Conservation (phyloP, 2,888 invertebrate species). For the Eupithecia vulgata region DNA sequence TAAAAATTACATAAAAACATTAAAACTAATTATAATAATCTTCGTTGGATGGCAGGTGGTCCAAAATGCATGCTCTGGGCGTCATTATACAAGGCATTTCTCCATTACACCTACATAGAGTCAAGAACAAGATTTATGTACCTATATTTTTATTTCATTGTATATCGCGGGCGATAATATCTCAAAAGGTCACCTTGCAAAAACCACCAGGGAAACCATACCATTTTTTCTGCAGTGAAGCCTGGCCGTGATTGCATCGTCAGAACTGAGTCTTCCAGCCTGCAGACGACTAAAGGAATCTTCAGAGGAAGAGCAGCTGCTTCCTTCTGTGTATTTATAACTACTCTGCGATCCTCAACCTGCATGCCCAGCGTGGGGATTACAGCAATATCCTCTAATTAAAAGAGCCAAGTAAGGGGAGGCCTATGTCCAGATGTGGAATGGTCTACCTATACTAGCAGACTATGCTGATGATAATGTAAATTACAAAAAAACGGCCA, state of each 20-base stretch:
- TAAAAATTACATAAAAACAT: slow-evolving; percentile 18
- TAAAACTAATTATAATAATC: slow-evolving; percentile 16
- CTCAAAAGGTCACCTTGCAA: too few relatives aligned
- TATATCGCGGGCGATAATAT: background rate
- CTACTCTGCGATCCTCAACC: too few relatives aligned
- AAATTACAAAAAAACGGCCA: too few relatives aligned
- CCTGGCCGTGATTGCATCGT: too few relatives aligned
- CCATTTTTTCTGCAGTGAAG: too few relatives aligned
- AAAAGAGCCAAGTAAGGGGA: background rate
- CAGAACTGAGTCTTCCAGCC: background rate
- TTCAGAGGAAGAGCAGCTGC: too few relatives aligned
- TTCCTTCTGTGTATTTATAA: too few relatives aligned
- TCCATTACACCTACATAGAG: slow-evolving; percentile 4
- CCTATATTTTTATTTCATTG: background rate
- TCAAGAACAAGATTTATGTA: background rate
- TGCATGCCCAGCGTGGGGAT: too few relatives aligned
- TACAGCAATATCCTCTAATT: too few relatives aligned
- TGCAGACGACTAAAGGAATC: too few relatives aligned
- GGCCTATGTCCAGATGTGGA: background rate
- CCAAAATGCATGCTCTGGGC: slow-evolving; percentile 9
- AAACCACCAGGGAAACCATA: too few relatives aligned
- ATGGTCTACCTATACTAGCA: background rate
- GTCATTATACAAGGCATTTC: slow-evolving; percentile 3
- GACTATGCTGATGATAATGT: background rate
- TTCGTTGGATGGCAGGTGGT: slow-evolving; percentile 24